Evolutionary conservation across 2,113 vertebrate species (phyloP).

Genomic region (Corydoras sp.): DNA sequence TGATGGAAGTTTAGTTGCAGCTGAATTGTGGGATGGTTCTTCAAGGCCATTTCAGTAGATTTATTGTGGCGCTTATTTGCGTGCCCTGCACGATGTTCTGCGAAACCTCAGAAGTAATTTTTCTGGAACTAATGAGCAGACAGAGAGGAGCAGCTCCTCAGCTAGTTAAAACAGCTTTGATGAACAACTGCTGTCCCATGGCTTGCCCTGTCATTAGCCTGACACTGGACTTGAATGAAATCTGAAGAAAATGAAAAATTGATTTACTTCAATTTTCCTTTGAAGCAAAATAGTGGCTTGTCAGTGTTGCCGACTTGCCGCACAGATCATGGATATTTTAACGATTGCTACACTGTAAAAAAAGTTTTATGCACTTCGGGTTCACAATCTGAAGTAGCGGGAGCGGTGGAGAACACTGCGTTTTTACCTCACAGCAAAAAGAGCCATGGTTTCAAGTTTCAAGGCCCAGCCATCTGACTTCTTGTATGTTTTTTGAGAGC

Average conservation of each 20-base stretch:
- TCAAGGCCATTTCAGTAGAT: slow-evolving; percentile 33
- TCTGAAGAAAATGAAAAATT: slow-evolving; percentile 69
- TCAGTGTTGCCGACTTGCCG: slow-evolving; percentile 49
- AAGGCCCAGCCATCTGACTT: too few relatives aligned
- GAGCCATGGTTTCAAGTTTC: too few relatives aligned
- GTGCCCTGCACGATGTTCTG: slow-evolving; percentile 33
- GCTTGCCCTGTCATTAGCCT: slow-evolving; percentile 59
- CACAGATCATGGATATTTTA: slow-evolving; percentile 26
- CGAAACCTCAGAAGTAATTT: slow-evolving; percentile 59
- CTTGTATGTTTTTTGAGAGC: too few relatives aligned
- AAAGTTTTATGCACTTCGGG: too few relatives aligned
- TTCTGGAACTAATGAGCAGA: slow-evolving; percentile 60
- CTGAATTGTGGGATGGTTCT: slow-evolving; percentile 30
- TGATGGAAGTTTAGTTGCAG: neutral
- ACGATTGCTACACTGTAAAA: too few relatives aligned
- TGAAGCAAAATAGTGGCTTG: slow-evolving; percentile 56
- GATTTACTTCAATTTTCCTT: slow-evolving; percentile 65
- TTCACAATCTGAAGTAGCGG: too few relatives aligned
- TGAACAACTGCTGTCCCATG: slow-evolving; percentile 61
- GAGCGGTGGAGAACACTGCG: too few relatives aligned
- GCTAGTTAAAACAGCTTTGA: slow-evolving; percentile 62
- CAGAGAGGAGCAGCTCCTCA: slow-evolving; percentile 42
- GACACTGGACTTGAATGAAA: slow-evolving; percentile 61
- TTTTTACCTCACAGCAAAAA: too few relatives aligned
- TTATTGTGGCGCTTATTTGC: slow-evolving; percentile 24